Base-by-base conservation (phyloP, 64 coral and sea anemone species). In the Acropora yongei region DNA sequence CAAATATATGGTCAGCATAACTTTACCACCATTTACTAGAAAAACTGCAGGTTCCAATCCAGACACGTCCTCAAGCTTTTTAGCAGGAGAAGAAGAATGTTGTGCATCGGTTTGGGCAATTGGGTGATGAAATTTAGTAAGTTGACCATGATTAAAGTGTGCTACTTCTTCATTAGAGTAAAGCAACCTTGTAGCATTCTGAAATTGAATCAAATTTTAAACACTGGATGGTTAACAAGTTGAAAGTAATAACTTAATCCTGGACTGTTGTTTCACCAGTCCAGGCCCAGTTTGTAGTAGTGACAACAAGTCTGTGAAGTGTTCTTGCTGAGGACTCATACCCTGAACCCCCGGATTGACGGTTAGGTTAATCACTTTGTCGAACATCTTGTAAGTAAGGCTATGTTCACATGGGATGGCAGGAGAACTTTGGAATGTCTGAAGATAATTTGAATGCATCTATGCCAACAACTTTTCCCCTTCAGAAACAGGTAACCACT, bases 371-470 rank as follows among this genome's bases (percentile, higher is more conserved):
- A 73, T 30, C 41, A 73, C 71, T 73, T 73, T 73, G 71, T 73
- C 77, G 18, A 79, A 79, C 77, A 79, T 47, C 50, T 19, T 79
- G 50, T 79, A 80, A 47, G 78, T 80, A 2, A 47, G 43, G 61
- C 61, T 66, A 66, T 66, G 61, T 2, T 66, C 61, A 66, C 61
- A 66, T 14, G 61, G 61, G 61, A 57, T 90, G 88, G 88, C 30
- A 39, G 44, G 88, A 90, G 68, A 80, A 90, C 88, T 80, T 90
- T 6, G 20, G 86, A 77, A 88, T 88, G 86, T 69, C 88, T 18
- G 69, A 80, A 60, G 42, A 18, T 78, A 90, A 80, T 80, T 80
- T 80, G 2, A 30, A 17, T 66, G 61, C 61, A 14, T 66, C 61
- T 66, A 60, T 80, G 88, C 72, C 76, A 90, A 17, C 41, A 90